phyloP scores from a whole-genome alignment of 2,113 vertebrate genomes.

The Lycaon pictus region DNA sequence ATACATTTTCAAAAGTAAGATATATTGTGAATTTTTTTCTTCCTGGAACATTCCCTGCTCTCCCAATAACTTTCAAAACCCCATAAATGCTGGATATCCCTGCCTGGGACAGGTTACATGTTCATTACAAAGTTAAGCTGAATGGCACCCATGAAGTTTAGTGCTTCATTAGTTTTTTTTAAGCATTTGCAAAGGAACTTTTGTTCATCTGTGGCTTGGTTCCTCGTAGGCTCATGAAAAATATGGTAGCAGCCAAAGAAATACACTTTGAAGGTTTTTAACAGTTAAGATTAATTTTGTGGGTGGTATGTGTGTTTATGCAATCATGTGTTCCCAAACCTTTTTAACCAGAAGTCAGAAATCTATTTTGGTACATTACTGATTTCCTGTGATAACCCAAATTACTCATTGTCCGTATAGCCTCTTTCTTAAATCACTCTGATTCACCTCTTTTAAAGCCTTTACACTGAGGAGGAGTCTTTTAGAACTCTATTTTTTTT shows the following conservation, averaged over 20 bases:
- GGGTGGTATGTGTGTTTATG: neutral
- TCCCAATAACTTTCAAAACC: neutral
- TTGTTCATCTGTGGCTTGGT: neutral
- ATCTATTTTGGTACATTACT: neutral
- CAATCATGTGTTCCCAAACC: neutral
- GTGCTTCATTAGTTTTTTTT: neutral
- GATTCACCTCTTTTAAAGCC: neutral
- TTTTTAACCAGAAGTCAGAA: neutral
- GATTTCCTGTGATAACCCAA: neutral
- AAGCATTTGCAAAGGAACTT: neutral
- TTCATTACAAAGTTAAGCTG: neutral
- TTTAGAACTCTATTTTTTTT: neutral
- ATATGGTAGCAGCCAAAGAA: neutral
- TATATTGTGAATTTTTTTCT: neutral
- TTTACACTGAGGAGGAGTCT: neutral
- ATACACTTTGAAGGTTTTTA: neutral
- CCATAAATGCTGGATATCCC: neutral
- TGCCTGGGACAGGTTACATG: neutral
- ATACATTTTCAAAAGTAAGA: constrained; percentile 13
- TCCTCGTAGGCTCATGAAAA: neutral
- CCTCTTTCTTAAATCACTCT: neutral
- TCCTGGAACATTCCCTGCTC: neutral
- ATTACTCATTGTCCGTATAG: neutral
- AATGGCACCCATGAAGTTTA: neutral
- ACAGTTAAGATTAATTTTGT: neutral